Conservation (phyloP, 2,113 vertebrate genomes). For the Puntigrus tetrazona region DNA sequence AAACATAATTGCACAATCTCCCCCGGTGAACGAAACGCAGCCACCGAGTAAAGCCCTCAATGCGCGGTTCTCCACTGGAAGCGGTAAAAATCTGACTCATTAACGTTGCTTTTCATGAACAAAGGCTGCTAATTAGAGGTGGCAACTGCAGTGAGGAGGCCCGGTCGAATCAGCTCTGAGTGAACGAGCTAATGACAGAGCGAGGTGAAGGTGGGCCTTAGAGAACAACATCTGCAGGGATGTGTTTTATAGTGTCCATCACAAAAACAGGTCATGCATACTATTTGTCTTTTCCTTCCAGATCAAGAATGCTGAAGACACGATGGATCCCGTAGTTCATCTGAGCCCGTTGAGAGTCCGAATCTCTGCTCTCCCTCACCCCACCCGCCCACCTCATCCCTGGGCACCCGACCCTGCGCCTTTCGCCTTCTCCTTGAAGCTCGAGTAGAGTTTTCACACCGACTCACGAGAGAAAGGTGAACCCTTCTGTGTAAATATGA, state of each 20-base stretch:
- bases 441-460: conserved; percentile 37
- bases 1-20: background rate
- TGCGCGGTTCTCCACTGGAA: conserved; percentile 25
- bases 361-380: conserved; percentile 57
- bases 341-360: conserved; percentile 54
- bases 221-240: conserved; percentile 25
- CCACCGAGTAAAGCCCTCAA: background rate
- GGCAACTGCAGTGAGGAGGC: conserved; percentile 4
- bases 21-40: background rate
- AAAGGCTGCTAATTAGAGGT: conserved; percentile 49
- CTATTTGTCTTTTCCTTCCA: conserved; percentile 31
- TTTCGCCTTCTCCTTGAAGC: conserved; percentile 52
- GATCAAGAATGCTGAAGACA: conserved; percentile 72
- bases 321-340: conserved; percentile 68
- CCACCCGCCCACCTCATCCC: conserved; percentile 40
- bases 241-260: background rate
- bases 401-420: conserved; percentile 48
- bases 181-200: conserved; percentile 45
- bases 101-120: conserved; percentile 37
- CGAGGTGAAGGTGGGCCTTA: background rate
- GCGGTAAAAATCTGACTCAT: conserved; percentile 42
- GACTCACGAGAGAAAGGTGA: conserved; percentile 60
- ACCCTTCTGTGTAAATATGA: conserved; percentile 70
- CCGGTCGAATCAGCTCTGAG: conserved; percentile 37
- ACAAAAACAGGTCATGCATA: background rate